These are phyloP conservation scores for Henicopernis longicauda DNA, from an alignment of 2,113 vertebrate species.

Conservation along the genomic window DNA sequence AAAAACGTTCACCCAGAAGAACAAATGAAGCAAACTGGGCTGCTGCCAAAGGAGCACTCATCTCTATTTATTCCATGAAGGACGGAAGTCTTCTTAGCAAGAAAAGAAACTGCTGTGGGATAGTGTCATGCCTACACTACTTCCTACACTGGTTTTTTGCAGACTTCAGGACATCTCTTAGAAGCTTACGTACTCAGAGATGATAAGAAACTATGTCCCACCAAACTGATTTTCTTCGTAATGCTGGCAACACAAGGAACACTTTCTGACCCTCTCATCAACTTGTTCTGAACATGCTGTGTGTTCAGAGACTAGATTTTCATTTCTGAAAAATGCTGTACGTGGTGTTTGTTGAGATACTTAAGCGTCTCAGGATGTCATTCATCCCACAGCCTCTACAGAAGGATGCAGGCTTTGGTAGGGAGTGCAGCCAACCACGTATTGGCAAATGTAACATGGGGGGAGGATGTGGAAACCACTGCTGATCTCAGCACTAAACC, in stretches of 20 bases:
- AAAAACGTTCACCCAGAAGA: slow-evolving; percentile 41
- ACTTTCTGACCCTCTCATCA: not conserved
- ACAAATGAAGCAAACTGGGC: slow-evolving; percentile 49
- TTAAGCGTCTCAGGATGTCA: not conserved
- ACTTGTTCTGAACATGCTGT: not conserved
- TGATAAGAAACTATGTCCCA: not conserved
- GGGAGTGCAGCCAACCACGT: not conserved
- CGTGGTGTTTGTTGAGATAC: not conserved
- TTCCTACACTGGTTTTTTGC: not conserved
- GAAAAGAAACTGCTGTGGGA: slow-evolving; percentile 45
- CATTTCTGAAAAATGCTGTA: not conserved
- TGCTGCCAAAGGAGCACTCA: slow-evolving; percentile 57
- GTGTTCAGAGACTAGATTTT: not conserved
- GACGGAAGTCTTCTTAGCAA: slow-evolving; percentile 49
- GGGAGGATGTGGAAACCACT: not conserved
- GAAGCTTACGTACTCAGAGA: not conserved
- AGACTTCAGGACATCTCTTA: not conserved
- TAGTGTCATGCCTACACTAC: slow-evolving; percentile 24
- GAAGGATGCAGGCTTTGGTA: not conserved
- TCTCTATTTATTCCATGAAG: slow-evolving; percentile 50
- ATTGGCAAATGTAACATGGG: not conserved
- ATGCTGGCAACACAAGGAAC: not conserved
- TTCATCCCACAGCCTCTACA: not conserved
- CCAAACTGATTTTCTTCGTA: not conserved
- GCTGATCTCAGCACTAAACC: slow-evolving; percentile 43